Evolutionary conservation across 2,113 vertebrate species (phyloP).

Genomic region (Sisor rabdophorus): DNA sequence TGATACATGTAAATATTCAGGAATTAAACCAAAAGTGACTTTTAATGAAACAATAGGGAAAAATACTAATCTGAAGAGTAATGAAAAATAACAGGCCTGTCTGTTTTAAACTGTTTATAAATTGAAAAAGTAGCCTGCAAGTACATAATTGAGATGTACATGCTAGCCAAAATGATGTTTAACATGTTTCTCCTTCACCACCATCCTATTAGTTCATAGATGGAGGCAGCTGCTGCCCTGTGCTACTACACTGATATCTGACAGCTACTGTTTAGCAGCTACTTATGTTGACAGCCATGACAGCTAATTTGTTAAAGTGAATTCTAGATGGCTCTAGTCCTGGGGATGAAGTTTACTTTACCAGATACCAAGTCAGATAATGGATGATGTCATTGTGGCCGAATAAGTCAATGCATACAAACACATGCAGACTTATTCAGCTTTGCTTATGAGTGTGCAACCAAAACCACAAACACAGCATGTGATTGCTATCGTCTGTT

Average conservation of each 20-base stretch:
- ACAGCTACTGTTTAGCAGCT: constrained; percentile 51
- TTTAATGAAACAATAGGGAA: background rate
- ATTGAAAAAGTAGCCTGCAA: too few species aligned
- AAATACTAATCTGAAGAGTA: background rate
- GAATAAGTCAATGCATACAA: constrained; percentile 52
- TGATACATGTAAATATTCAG: constrained; percentile 20
- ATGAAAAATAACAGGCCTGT: background rate
- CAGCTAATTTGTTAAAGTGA: constrained; percentile 50
- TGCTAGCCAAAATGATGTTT: constrained; percentile 23
- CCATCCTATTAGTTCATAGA: constrained; percentile 44
- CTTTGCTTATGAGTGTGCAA: constrained; percentile 52
- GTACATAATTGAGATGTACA: background rate
- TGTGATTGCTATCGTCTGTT: background rate
- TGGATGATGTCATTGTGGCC: constrained; percentile 63
- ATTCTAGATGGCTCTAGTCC: constrained; percentile 24
- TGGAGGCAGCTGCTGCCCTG: constrained; percentile 44
- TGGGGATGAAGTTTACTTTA: constrained; percentile 34
- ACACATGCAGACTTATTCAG: constrained; percentile 45
- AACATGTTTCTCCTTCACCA: constrained; percentile 46
- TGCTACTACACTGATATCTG: constrained; percentile 24
- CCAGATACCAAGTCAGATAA: constrained; percentile 36
- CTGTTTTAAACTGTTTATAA: background rate
- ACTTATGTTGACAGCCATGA: constrained; percentile 49
- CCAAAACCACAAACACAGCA: constrained; percentile 18
- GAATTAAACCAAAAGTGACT: constrained; percentile 24